These are phyloP conservation scores for Eueremaeus valkanovi DNA, from an alignment of 2,888 invertebrate species.

Conservation along the genomic window DNA sequence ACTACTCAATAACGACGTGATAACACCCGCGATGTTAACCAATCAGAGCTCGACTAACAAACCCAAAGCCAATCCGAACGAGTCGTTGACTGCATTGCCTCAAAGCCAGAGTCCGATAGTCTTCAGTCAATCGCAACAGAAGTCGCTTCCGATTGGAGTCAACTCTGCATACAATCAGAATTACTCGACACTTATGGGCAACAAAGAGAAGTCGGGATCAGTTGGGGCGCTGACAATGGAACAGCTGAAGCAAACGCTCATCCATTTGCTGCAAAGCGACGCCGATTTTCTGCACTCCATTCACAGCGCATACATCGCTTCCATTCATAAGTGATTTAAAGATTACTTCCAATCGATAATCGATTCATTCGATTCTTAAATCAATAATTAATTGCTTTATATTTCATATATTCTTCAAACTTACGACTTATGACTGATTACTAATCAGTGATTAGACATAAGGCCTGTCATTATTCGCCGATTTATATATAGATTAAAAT, in stretches of 20 bases:
- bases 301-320: slow-evolving; percentile 33
- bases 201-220: background rate
- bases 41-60: slow-evolving; percentile 32
- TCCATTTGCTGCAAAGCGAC: slow-evolving; percentile 40
- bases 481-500: too few relatives aligned
- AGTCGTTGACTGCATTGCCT: background rate
- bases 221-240: slow-evolving; percentile 31
- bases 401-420: too few relatives aligned
- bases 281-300: slow-evolving; percentile 40
- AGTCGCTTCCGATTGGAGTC: background rate
- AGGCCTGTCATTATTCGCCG: too few relatives aligned
- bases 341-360: too few relatives aligned
- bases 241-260: slow-evolving; percentile 40
- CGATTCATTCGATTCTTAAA: too few relatives aligned
- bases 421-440: too few relatives aligned
- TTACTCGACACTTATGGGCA: background rate
- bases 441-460: too few relatives aligned
- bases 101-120: background rate
- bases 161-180: background rate
- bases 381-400: too few relatives aligned
- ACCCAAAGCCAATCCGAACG: slow-evolving; percentile 14
- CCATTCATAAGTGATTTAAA: slow-evolving; percentile 33
- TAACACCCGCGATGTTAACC: slow-evolving; percentile 37
- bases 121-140: background rate
- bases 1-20: slow-evolving; percentile 18